phyloP scores from a whole-genome alignment of 2,797 vertebrate genomes.

The Spinibarbus caldwelli region DNA sequence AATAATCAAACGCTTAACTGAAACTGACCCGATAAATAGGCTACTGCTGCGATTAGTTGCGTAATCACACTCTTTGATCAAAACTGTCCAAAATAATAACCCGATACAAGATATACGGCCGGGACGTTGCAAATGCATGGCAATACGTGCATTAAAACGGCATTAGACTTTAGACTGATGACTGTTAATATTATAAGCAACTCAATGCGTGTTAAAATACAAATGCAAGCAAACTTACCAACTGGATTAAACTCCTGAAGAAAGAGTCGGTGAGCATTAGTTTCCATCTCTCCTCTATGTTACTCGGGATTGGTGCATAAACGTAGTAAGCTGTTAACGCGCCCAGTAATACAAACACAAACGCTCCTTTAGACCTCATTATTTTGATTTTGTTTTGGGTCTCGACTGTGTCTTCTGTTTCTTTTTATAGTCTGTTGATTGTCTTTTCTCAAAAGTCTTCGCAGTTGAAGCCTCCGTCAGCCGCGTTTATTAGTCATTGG shows the following conservation, averaged over 20 bases:
- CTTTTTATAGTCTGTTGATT: slow-evolving; percentile 23
- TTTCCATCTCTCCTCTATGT: slow-evolving; percentile 82
- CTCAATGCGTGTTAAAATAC: background rate
- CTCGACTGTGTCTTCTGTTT: background rate
- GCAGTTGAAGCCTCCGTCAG: slow-evolving; percentile 9
- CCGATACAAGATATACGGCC: background rate
- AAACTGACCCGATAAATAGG: background rate
- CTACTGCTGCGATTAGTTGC: background rate
- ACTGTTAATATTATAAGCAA: background rate
- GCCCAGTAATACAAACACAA: slow-evolving; percentile 71
- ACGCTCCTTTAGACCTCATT: slow-evolving; percentile 79
- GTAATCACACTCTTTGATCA: background rate
- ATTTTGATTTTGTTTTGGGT: background rate
- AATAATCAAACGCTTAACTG: background rate
- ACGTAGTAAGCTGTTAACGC: slow-evolving; percentile 80
- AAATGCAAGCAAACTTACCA: slow-evolving; percentile 73
- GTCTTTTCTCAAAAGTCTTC: background rate
- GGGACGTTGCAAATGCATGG: background rate
- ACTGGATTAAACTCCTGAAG: slow-evolving; percentile 81
- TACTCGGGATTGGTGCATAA: slow-evolving; percentile 81
- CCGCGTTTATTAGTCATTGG: slow-evolving; percentile 58
- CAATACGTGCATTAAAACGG: background rate
- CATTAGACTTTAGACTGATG: too few relatives aligned
- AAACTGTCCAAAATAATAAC: background rate
- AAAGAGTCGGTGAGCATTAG: slow-evolving; percentile 81